Evolutionary conservation across 2,113 vertebrate species (phyloP).

Genomic region (Apteryx mantelli): DNA sequence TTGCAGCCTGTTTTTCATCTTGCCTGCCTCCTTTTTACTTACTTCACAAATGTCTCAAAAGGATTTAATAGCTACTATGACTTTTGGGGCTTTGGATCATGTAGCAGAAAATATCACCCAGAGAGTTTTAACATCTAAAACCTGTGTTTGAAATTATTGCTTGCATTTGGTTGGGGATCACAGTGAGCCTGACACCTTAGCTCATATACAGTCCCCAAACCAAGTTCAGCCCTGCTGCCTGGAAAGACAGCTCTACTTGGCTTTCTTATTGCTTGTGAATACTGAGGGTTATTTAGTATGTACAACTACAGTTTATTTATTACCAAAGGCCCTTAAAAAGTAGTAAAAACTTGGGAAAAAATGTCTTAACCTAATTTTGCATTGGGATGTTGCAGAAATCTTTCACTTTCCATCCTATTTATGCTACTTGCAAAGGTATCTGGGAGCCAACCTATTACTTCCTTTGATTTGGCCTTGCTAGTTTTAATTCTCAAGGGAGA

Average conservation of each 20-base stretch:
- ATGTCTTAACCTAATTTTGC: constrained; percentile 52
- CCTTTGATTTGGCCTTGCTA: neutral
- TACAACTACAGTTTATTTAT: constrained; percentile 74
- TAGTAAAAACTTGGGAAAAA: constrained; percentile 27
- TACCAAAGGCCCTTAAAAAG: constrained; percentile 75
- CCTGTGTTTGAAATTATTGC: constrained; percentile 79
- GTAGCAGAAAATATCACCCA: constrained; percentile 52
- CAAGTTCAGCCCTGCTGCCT: constrained; percentile 67
- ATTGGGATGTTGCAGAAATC: constrained; percentile 48
- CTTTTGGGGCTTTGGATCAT: constrained; percentile 65
- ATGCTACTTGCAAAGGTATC: neutral
- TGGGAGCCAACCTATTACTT: neutral
- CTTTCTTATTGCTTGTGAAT: constrained; percentile 85
- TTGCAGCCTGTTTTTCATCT: constrained; percentile 16
- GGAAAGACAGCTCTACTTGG: constrained; percentile 65
- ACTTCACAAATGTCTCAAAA: constrained; percentile 1
- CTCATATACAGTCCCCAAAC: constrained; percentile 74
- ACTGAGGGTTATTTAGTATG: constrained; percentile 77
- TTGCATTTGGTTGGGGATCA: constrained; percentile 73
- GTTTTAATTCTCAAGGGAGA: neutral
- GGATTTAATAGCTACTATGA: constrained; percentile 30
- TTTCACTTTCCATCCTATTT: constrained; percentile 13
- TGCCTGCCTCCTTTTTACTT: constrained; percentile 47
- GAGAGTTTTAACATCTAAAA: constrained; percentile 47
- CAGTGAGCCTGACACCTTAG: constrained; percentile 60